Evolutionary conservation across 2,888 invertebrate genomes (phyloP).

Genomic region (Drosophila algonquin): DNA sequence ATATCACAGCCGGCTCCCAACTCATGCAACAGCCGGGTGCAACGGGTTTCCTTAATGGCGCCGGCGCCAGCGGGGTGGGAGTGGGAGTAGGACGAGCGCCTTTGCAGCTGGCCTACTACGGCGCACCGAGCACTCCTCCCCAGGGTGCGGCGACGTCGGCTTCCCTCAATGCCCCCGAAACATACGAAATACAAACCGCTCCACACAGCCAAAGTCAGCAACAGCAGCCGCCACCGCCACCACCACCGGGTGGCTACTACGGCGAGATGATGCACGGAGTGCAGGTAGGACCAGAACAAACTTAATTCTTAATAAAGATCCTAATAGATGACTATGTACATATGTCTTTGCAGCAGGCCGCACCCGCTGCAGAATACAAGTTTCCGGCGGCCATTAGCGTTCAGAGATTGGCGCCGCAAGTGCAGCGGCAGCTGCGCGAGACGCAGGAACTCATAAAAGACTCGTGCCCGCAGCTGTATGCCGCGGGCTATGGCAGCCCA

Average conservation of each 20-base stretch:
- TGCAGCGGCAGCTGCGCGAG: slow-evolving; percentile 84
- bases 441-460: slow-evolving; percentile 85
- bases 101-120: slow-evolving; percentile 82
- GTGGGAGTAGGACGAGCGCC: slow-evolving; percentile 78
- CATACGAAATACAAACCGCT: slow-evolving; percentile 75
- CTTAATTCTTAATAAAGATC: not conserved
- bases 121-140: slow-evolving; percentile 78
- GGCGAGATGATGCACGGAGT: slow-evolving; percentile 83
- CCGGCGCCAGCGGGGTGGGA: slow-evolving; percentile 69
- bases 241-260: slow-evolving; percentile 77
- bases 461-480: slow-evolving; percentile 84
- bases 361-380: slow-evolving; percentile 83
- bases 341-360: slow-evolving; percentile 31
- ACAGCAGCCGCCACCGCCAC: slow-evolving; percentile 61
- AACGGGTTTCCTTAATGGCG: slow-evolving; percentile 72
- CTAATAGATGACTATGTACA: not conserved
- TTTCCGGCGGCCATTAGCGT: slow-evolving; percentile 84
- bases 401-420: slow-evolving; percentile 84
- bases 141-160: slow-evolving; percentile 54
- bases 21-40: slow-evolving; percentile 55
- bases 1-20: slow-evolving; percentile 60
- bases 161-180: slow-evolving; percentile 62
- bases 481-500: slow-evolving; percentile 84
- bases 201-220: slow-evolving; percentile 81
- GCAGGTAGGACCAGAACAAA: slow-evolving; percentile 74